Conservation (phyloP, 2,888 invertebrate species). For the Oxystoma pomonae region DNA sequence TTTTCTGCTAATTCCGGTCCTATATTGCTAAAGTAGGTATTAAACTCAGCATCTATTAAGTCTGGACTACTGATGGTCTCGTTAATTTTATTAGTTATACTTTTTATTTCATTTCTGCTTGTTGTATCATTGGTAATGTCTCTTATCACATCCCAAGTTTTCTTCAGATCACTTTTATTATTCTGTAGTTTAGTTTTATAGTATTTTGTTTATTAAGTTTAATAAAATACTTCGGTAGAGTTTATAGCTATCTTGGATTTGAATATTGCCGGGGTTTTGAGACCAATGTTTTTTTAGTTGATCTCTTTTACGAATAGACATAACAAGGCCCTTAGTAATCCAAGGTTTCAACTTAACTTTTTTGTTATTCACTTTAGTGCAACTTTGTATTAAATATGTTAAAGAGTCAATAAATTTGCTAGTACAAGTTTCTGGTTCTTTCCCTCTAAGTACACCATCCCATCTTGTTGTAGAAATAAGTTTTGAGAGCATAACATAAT, state of each 20-base stretch:
- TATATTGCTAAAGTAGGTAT: not conserved
- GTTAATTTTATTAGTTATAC: not conserved
- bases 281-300: not conserved
- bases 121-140: not conserved
- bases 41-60: not conserved
- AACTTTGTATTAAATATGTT: conserved; percentile 1
- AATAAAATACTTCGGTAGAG: not conserved
- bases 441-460: conserved; percentile 5
- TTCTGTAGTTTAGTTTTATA: not conserved
- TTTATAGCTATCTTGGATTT: not conserved
- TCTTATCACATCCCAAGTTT: not conserved
- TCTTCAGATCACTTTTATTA: not conserved
- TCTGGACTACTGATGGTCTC: not conserved
- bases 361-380: conserved; percentile 5
- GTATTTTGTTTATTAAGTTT: conserved; percentile 1
- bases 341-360: conserved; percentile 9
- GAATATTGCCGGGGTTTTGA: not conserved
- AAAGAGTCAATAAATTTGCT: conserved; percentile 8
- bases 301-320: conserved; percentile 11
- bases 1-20: conserved; percentile 2
- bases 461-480: conserved; percentile 3
- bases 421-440: conserved; percentile 8
- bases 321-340: conserved; percentile 10
- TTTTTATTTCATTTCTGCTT: not conserved
- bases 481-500: conserved; percentile 4